phyloP scores from a whole-genome alignment of 2,113 vertebrate genomes.

The Nematolebias whitei region DNA sequence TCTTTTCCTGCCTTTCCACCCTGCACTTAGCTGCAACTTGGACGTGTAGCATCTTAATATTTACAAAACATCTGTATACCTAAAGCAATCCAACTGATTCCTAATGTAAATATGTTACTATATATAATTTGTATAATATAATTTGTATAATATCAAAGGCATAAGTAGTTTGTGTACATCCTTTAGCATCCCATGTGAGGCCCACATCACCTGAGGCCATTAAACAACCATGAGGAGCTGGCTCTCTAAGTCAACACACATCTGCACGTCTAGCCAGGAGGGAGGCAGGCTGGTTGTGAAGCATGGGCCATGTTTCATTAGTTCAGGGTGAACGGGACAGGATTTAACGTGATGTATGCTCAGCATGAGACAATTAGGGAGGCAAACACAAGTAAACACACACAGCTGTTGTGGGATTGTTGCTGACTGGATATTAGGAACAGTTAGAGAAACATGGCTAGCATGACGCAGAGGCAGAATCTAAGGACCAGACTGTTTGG shows the following conservation, averaged over 20 bases:
- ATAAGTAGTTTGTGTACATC: constrained; percentile 6
- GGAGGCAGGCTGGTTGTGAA: constrained; percentile 28
- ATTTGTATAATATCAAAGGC: background rate
- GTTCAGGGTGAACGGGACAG: constrained; percentile 63
- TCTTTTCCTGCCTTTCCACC: constrained; percentile 5
- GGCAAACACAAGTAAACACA: constrained; percentile 77
- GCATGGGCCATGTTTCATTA: constrained; percentile 60
- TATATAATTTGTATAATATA: constrained; percentile 8
- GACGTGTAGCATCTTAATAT: background rate
- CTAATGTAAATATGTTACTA: constrained; percentile 3
- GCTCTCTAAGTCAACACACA: constrained; percentile 20
- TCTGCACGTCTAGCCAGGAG: constrained; percentile 28
- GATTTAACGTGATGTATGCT: constrained; percentile 58
- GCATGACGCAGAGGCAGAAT: constrained; percentile 40
- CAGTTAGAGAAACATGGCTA: constrained; percentile 20
- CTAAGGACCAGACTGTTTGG: constrained; percentile 52
- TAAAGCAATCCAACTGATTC: constrained; percentile 10
- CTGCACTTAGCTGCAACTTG: constrained; percentile 5
- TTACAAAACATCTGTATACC: background rate
- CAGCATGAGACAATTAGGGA: constrained; percentile 69
- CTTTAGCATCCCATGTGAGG: background rate
- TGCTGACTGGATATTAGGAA: constrained; percentile 37
- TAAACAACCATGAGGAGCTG: constrained; percentile 24
- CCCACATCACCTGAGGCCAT: constrained; percentile 38
- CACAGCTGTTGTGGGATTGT: constrained; percentile 74